Conservation (phyloP, 2,888 invertebrate species). For the Luperina nickerlii region DNA sequence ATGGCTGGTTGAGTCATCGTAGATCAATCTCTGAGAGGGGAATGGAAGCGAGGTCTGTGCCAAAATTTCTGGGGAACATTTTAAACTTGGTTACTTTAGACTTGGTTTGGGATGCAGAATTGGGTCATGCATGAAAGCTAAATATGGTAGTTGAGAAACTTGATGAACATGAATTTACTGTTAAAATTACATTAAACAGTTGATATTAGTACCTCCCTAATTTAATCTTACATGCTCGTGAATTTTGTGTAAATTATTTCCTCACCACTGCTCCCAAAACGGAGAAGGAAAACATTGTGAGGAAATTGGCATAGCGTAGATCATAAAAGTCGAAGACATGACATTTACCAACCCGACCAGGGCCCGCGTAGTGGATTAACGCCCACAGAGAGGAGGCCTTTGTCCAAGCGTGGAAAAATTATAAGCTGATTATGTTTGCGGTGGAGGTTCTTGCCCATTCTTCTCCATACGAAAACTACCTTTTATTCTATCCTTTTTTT, state of each 20-base stretch:
- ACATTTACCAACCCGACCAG: too few relatives aligned
- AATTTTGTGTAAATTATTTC: too few relatives aligned
- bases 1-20: constrained; percentile 57
- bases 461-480: not conserved
- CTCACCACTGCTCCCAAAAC: too few relatives aligned
- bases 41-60: constrained; percentile 55
- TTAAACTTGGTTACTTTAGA: constrained; percentile 40
- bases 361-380: too few relatives aligned
- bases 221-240: not conserved
- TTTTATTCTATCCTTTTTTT: not conserved
- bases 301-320: too few relatives aligned
- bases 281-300: too few relatives aligned
- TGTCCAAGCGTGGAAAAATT: not conserved
- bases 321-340: too few relatives aligned
- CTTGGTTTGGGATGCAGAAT: constrained; percentile 10
- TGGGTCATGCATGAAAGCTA: constrained; percentile 43
- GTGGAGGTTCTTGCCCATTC: not conserved
- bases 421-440: too few relatives aligned
- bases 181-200: too few relatives aligned
- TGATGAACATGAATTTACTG: constrained; percentile 8
- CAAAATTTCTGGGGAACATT: constrained; percentile 54
- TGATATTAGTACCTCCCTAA: not conserved
- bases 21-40: constrained; percentile 59
- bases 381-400: not conserved
- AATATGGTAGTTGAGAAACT: not conserved